Evolutionary conservation across 2,888 invertebrate species (phyloP), one percentile per base, ranked within the genome.

Genomic region (Galeruca laticollis): DNA sequence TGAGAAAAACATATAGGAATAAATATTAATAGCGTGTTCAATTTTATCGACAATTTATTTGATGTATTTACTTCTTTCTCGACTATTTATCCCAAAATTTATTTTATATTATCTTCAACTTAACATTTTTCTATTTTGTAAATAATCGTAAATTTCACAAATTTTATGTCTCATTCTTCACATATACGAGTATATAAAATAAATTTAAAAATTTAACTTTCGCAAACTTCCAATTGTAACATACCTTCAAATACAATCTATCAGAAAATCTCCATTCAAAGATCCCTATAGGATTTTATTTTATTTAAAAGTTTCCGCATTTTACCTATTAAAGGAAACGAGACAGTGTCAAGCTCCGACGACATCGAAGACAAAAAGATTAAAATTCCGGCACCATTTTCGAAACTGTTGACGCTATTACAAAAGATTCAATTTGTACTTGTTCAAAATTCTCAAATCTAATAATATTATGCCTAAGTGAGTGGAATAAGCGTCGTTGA

Each of bases 391-490:
- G 43, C 59, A 65, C 70, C 72, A 69, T 52, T 68, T 64, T 64
- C 60, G 64, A 71, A 66, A 70, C 74, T 67, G 74, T 74, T 74
- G 74, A 74, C 68, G 74, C 71, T 67, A 54, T 70, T 70, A 72
- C 61, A 70, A 74, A 71, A 73, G 71, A 74, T 74, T 74, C 74
- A 73, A 74, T 74, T 74, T 74, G 69, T 72, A 66, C 74, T 71
- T 68, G 71, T 71, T 70, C 71, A 71, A 71, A 71, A 71, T 72
- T 72, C 72, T 59, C 71, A 71, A 74, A 74, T 74, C 71, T 74
- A 74, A 74, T 74, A 71, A 71, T 69, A 72, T 72, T 72, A 72
- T 62, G 72, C 69, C 74, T 69, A 74, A 72, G 70, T 72, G 71
- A 72, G 71, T 70, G 71, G 73, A 71, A 71, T 68, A 68, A 68